Percentiles rank a stretch among this genome's conserved stretches.
phyloP scores from a whole-genome alignment of 2,797 vertebrate species.

The Sardinella longiceps region DNA sequence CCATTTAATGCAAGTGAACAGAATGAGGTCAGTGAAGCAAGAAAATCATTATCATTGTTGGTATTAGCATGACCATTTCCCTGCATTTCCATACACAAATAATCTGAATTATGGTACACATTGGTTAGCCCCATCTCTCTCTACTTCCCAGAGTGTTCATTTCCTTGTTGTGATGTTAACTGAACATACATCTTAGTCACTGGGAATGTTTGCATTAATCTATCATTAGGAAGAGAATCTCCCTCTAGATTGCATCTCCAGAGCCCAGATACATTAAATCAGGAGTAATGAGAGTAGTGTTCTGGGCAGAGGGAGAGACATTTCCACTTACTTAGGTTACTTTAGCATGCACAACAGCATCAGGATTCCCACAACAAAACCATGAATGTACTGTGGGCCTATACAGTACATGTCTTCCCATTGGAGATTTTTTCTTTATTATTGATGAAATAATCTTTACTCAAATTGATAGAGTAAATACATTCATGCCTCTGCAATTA shows the following conservation, averaged over 20 bases:
- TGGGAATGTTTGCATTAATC: slow-evolving; percentile 52
- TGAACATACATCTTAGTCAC: slow-evolving; percentile 53
- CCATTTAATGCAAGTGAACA: neutral
- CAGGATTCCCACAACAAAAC: neutral
- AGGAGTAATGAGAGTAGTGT: neutral
- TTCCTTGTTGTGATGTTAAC: slow-evolving; percentile 48
- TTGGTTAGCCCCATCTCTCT: neutral
- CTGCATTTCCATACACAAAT: neutral
- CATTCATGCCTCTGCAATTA: neutral
- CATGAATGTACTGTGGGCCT: too few relatives aligned
- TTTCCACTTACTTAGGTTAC: slow-evolving; percentile 8
- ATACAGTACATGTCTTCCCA: neutral
- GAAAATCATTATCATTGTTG: neutral
- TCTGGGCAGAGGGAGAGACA: neutral
- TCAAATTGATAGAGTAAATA: neutral
- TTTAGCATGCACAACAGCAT: neutral
- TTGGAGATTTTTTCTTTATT: neutral
- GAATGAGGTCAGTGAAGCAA: neutral
- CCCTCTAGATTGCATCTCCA: slow-evolving; percentile 29
- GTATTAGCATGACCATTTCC: neutral
- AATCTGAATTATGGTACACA: neutral
- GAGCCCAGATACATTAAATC: neutral
- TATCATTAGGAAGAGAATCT: slow-evolving; percentile 44
- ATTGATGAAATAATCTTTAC: neutral
- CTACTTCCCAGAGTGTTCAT: slow-evolving; percentile 26